phyloP scores from a whole-genome alignment of 1,140 invertebrate species.

The Camponotus floridanus region DNA sequence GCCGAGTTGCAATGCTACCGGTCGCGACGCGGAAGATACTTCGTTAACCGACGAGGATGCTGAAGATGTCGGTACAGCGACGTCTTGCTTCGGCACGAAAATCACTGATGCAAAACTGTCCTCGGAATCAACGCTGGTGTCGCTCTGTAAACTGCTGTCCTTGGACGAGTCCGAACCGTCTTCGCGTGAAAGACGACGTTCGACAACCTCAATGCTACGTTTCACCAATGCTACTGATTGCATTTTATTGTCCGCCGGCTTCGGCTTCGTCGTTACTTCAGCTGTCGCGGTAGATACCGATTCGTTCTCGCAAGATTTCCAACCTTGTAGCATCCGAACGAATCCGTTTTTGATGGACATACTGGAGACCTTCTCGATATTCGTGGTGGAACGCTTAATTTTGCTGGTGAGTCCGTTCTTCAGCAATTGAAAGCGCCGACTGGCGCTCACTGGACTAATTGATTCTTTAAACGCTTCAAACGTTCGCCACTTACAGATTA shows the following conservation, averaged over 20 bases:
- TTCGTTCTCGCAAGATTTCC: conserved; percentile 88
- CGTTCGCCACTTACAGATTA: conserved; percentile 91
- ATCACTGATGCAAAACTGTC: conserved; percentile 97
- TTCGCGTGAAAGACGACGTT: conserved; percentile 91
- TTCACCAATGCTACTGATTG: conserved; percentile 79
- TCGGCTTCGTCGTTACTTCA: conserved; percentile 42
- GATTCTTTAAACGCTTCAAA: conserved; percentile 91
- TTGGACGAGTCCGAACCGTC: conserved; percentile 96
- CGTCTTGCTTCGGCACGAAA: conserved; percentile 91
- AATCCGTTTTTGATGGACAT: conserved; percentile 89
- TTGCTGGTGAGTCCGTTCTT: conserved; percentile 93
- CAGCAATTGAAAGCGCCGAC: conserved; percentile 93
- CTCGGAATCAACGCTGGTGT: conserved; percentile 96
- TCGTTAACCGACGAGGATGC: conserved; percentile 42
- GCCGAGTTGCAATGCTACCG: conserved; percentile 74
- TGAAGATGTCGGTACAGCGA: neutral
- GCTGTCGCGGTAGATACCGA: conserved; percentile 72
- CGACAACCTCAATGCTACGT: conserved; percentile 80
- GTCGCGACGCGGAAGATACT: conserved; percentile 45
- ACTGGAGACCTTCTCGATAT: conserved; percentile 92
- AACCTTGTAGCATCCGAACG: conserved; percentile 91
- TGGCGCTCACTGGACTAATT: conserved; percentile 90
- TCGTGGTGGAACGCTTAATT: conserved; percentile 92
- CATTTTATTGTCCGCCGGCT: conserved; percentile 57
- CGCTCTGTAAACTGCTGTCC: conserved; percentile 96